These are phyloP conservation scores for Otolemur garnettii DNA, from an alignment of 2,113 vertebrate genomes.

Conservation along the genomic window DNA sequence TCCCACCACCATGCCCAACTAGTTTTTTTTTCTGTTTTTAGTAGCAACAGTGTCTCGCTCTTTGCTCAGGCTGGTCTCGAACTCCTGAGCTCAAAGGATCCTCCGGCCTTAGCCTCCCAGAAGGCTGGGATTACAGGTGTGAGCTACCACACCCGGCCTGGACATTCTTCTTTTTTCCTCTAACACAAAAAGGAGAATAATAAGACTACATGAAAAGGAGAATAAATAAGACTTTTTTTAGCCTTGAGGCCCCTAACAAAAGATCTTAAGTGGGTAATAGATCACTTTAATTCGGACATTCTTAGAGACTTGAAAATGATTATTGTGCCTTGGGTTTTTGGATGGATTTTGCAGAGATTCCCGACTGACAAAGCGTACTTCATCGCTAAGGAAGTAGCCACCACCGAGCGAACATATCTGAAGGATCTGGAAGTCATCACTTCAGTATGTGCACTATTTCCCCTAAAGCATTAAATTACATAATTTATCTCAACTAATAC, in stretches of 20 bases:
- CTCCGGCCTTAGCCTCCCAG: no score
- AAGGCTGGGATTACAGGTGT: no score
- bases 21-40: no score
- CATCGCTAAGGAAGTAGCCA: slow-evolving; percentile 96
- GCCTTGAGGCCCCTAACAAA: background rate
- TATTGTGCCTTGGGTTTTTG: background rate
- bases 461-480: background rate
- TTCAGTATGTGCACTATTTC: slow-evolving; percentile 88
- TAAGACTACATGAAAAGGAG: background rate
- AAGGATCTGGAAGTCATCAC: slow-evolving; percentile 99
- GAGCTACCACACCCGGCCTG: no score
- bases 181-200: background rate
- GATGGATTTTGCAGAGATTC: slow-evolving; percentile 90
- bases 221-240: background rate
- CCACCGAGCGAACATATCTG: slow-evolving; percentile 95
- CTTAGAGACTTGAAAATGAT: background rate
- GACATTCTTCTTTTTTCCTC: background rate
- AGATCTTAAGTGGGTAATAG: background rate
- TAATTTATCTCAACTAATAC: slow-evolving; percentile 45
- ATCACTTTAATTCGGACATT: background rate
- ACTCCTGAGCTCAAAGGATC: no score
- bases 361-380: slow-evolving; percentile 96
- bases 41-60: no score
- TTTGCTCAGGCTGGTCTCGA: no score
- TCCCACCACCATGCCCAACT: no score